Evolutionary conservation across 2,113 vertebrate genomes (phyloP), one percentile per base, ranked within the genome.

Genomic region (Porphyrio hochstetteri): DNA sequence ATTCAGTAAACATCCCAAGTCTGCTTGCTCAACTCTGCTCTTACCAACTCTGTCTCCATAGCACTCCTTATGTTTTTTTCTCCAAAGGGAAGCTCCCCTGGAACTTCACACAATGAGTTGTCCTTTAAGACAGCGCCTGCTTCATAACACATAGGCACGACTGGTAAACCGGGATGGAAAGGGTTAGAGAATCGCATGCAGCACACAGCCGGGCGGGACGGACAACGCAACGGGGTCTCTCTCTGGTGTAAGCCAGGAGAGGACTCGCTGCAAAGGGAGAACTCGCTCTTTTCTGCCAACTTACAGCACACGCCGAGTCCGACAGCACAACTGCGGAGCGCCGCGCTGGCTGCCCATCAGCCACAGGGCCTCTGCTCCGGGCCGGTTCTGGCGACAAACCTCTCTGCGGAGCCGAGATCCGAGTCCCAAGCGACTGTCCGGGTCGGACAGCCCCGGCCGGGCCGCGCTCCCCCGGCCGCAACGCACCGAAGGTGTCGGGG

Each of bases 311-410:
- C 0, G 8, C 18, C 7, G 42, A n/a, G 38, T 7, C 38, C 57
- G 5, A 29, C 0, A 2, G 18, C 2, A 1, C 1, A 9, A 5
- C 33, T n/a, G 36, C 27, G 9, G 33, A 71, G 33, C 44, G 10
- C 27, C 18, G 9, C 0, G 10, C 33, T 14, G n/a, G 3, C 25
- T 8, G 4, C 1, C 9, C 27, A 16, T 3, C 2, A 19, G n/a
- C 23, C 55, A 5, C 17, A 38, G 19, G 14, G 16, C 5, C 55
- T 10, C 31, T 5, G 9, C 4, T 12, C 42, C 48, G 29, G 44
- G 44, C 17, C 44, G 44, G 17, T 46, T 46, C 44, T 9, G 44
- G 44, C 17, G 17, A 46, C 44, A 18, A 46, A 46, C 17, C 17
- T 46, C 44, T 20, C n/a, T 8, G 38, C 2, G 1, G 31, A 46